Conservation (phyloP, 2,113 vertebrate species). For the Centropristis striata region DNA sequence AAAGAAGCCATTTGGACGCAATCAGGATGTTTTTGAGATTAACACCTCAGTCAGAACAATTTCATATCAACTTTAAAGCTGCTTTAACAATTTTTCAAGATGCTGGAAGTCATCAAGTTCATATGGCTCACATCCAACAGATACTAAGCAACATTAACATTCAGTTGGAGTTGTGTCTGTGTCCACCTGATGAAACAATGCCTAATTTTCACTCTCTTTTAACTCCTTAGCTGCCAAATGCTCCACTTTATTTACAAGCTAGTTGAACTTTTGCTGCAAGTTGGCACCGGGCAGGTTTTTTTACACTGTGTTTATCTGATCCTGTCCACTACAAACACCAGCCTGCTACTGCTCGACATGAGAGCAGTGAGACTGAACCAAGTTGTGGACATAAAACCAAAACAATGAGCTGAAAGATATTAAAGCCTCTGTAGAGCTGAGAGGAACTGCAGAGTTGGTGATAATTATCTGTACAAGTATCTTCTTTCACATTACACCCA, state of each 20-base stretch:
- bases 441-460: background rate
- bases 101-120: too few relatives aligned
- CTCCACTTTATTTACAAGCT: background rate
- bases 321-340: background rate
- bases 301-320: background rate
- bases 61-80: too few relatives aligned
- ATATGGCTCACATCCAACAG: background rate
- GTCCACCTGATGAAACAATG: background rate
- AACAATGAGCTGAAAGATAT: background rate
- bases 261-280: background rate
- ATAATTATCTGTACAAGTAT: too few relatives aligned
- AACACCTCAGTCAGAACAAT: too few relatives aligned
- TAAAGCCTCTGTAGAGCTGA: background rate
- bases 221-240: background rate
- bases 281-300: background rate
- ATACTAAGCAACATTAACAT: background rate
- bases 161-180: background rate
- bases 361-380: background rate
- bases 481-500: background rate
- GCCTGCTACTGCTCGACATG: background rate
- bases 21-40: too few relatives aligned
- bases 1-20: too few relatives aligned
- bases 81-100: too few relatives aligned
- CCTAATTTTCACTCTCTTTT: background rate
- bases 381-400: background rate